Base-by-base conservation (phyloP, 2,888 invertebrate species). In the Sesamia inferens region DNA sequence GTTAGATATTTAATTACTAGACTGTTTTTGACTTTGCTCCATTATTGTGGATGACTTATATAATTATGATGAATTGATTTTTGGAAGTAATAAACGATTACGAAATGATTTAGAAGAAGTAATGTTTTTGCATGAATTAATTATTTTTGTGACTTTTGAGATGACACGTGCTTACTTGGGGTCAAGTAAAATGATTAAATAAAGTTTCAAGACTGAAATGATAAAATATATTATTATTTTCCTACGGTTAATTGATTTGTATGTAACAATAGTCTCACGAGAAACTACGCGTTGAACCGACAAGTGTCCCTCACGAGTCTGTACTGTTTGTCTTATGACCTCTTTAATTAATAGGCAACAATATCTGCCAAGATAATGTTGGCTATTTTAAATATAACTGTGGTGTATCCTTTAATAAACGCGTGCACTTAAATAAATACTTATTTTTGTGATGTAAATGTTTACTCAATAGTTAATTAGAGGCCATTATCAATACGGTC, bases 21-120 rank as follows among this genome's bases (percentile, higher is more conserved):
- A 86, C 42, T 69, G 66, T 82, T 88, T 91, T 93, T 91, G 90
- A 92, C 89, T 82, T 81, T 85, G 83, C 74, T 91, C 92, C 90
- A 93, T 91, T 93, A 91, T 93, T 94, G 90, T 93, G 92, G 90
- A 89, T 88, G 85, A 84, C 90, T 92, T 92, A 89, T 88, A 78
- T 79, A 85, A 89, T 91, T 89, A 89, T 91, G 87, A 89, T 88
- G 75, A 87, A 86, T 85, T 82, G 68, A 76, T 80, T 87, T 87
- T 89, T 85, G 79, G 62, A 24, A 75, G 68, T 85, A 82, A 83
- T 82, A 85, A 72, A 19, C 19, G 8, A 51, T 51, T 51, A 19
- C 19, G 19, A 51, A 19, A 19, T 10, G 51, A 51, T 51, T 51
- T 51, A n/a, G 82, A 82, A 80, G 85, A 81, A 81, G 78, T 87